These are phyloP conservation scores for Megaceryle torquata DNA, from an alignment of 2,113 vertebrate genomes.

Conservation along the genomic window DNA sequence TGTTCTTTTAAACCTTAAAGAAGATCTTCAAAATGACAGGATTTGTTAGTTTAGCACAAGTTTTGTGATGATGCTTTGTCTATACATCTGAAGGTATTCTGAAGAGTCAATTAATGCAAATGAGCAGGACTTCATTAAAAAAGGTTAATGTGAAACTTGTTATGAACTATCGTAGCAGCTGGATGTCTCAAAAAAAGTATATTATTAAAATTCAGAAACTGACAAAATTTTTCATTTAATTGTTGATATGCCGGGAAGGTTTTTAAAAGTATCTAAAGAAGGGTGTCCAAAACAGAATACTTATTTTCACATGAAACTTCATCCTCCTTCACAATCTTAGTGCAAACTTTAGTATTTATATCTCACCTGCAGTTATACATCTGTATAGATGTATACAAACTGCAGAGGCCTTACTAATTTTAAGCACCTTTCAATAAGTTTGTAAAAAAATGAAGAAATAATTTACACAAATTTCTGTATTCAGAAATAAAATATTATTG, in stretches of 20 bases:
- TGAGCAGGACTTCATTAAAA: neutral
- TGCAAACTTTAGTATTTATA: neutral
- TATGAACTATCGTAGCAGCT: neutral
- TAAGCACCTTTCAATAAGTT: neutral
- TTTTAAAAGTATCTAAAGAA: neutral
- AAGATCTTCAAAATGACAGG: conserved; percentile 17
- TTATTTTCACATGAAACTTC: neutral
- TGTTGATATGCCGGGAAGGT: neutral
- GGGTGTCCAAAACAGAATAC: neutral
- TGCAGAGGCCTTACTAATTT: neutral
- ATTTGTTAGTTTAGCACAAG: conserved; percentile 50
- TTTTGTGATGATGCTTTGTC: conserved; percentile 5
- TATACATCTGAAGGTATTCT: neutral
- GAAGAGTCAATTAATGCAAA: conserved; percentile 14
- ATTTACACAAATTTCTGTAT: neutral
- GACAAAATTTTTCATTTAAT: neutral
- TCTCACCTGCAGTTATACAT: neutral
- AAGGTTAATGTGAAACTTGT: neutral
- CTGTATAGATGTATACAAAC: neutral
- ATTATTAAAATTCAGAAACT: conserved; percentile 13
- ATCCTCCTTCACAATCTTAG: neutral
- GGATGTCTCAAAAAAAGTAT: neutral
- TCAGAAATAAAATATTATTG: neutral
- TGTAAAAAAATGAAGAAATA: neutral
- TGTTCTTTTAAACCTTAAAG: neutral